Evolutionary conservation across 2,888 invertebrate species (phyloP), one percentile per base, ranked within the genome.

Genomic region (Monopis laevigella): DNA sequence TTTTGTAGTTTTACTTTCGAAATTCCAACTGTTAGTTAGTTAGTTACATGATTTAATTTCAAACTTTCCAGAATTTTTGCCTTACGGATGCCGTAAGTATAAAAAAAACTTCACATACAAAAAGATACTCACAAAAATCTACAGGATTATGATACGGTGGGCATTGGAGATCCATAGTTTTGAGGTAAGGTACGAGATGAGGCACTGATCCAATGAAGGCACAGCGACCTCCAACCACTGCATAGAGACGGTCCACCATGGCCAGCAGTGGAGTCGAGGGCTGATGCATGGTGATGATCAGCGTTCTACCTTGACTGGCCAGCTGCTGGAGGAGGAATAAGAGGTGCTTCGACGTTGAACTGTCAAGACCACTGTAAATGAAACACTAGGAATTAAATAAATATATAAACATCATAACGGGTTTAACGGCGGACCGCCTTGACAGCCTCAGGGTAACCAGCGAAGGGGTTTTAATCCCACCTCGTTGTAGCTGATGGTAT

Each of bases 81-180:
- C n/a, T n/a, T n/a, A n/a, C n/a, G n/a, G n/a, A n/a, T n/a, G n/a
- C n/a, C n/a, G n/a, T n/a, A n/a, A n/a, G n/a, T n/a, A n/a, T n/a
- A n/a, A n/a, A n/a, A n/a, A n/a, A n/a, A n/a, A n/a, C n/a, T n/a
- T n/a, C n/a, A n/a, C n/a, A n/a, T 5, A 18, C 4, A 16, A 26
- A 14, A 4, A 41, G 24, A 45, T 51, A 82, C 88, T 87, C 72
- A 93, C 94, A 83, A 71, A 88, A 95, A 68, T 96, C 96, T 11
- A 94, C 92, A 28, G 95, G 94, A 73, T 95, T 96, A 65, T 96
- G 93, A 57, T 92, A 93, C 11, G 88, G 85, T 0, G 96, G 96
- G 65, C 96, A 96, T 18, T 82, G 74, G 10, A 95, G 73, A 48
- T 86, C 85, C 44, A 88, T 74, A 47, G 85, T 84, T 39, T 84